Evolutionary conservation across 2,797 vertebrate genomes (phyloP).

Genomic region (Centroberyx gerrardi): DNA sequence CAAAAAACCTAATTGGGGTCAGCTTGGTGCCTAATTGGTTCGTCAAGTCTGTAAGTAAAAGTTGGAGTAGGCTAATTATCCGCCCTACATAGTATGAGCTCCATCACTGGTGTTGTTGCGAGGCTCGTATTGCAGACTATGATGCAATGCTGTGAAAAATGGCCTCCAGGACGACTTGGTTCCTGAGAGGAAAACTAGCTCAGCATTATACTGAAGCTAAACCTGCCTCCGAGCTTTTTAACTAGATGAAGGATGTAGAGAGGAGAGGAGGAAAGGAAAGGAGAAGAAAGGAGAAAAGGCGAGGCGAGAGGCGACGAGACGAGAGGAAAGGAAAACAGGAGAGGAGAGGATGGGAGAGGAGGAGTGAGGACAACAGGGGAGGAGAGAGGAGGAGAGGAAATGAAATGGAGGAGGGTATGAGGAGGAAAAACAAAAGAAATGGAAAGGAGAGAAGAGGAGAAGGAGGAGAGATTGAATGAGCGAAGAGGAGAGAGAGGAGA

Average conservation of each 20-base stretch:
- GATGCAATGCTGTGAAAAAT: slow-evolving; percentile 67
- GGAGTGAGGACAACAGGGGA: neutral
- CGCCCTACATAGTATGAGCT: slow-evolving; percentile 20
- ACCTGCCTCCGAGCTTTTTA: slow-evolving; percentile 39
- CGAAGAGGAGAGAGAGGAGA: too few species aligned
- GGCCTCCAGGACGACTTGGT: slow-evolving; percentile 39
- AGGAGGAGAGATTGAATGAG: too few species aligned
- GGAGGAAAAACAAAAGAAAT: too few species aligned
- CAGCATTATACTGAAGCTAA: slow-evolving; percentile 38
- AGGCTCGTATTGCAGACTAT: slow-evolving; percentile 45
- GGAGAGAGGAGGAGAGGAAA: neutral
- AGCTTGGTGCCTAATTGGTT: neutral
- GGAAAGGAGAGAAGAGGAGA: too few species aligned
- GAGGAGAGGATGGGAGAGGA: slow-evolving; percentile 16
- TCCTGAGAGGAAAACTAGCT: slow-evolving; percentile 50
- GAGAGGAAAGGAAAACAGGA: neutral
- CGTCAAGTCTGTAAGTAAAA: slow-evolving; percentile 39
- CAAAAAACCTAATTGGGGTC: slow-evolving; percentile 1
- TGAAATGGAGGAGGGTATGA: too few species aligned
- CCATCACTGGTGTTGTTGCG: slow-evolving; percentile 31
- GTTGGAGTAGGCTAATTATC: slow-evolving; percentile 44
- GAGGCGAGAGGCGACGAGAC: neutral
- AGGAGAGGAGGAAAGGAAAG: neutral
- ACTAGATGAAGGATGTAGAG: neutral
- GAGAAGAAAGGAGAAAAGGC: neutral